Base-by-base conservation (phyloP, 2,888 invertebrate species). In the Polietes domitor region DNA sequence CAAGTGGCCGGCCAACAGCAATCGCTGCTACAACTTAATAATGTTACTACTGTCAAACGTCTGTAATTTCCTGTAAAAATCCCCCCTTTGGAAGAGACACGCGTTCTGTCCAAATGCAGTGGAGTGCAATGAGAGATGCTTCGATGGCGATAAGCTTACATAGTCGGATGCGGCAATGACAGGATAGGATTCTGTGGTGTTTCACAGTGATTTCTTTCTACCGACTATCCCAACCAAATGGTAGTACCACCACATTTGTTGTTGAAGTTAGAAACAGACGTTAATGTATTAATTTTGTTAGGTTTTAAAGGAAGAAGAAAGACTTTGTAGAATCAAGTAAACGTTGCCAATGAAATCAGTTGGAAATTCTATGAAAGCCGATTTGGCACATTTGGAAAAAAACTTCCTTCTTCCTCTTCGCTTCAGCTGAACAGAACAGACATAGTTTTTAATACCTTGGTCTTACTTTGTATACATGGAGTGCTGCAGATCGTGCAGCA, bases 11-110 rank as follows among this genome's bases (percentile, higher is more conserved):
- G 26, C 58, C 19, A 24, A 21, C 17, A 53, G 21, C 73, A 79
- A 68, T 79, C 63, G 58, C 61, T 7, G 37, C 73, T 77, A 83
- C 83, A 83, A 70, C 80, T 80, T 80, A 74, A 83, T 83, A 77
- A 83, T 83, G 83, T 83, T 83, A 58, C 58, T 58, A 80, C 83
- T 83, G 83, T 83, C 83, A 83, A 83, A 83, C 63, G 83, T 80
- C 80, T 83, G 83, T 77, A 74, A 77, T 83, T 83, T 83, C 83
- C 83, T 83, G 83, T 83, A 77, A 77, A 37, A 41, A 50, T 43
- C n/a, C 43, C 70, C 43, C 28, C 77, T 77, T 6, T 53, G 19
- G 10, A 53, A 53, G 1, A 9, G 7, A 9, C 53, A 50, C 43
- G 12, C 21, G 1, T 21, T 19, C 9, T 55, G 24, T 1, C 26